These are phyloP conservation scores for Phaethornis superciliosus DNA, from an alignment of 2,113 vertebrate genomes.

Conservation along the genomic window DNA sequence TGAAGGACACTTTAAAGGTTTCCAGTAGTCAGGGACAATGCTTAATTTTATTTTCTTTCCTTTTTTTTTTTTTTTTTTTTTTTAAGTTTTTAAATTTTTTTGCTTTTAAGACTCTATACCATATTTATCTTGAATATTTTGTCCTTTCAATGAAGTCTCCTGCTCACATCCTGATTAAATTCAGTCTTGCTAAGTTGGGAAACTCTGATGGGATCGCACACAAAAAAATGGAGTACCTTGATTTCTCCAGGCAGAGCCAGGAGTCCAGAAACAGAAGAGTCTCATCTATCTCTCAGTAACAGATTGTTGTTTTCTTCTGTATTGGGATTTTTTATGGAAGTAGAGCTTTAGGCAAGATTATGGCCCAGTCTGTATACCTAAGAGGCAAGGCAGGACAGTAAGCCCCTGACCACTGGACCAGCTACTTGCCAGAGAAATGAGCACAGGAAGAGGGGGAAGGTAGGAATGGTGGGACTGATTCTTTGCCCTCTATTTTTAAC, in stretches of 20 bases:
- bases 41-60: neutral
- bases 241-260: neutral
- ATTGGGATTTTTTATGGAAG: neutral
- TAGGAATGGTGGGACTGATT: rapidly evolving
- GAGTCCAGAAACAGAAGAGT: neutral
- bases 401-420: neutral
- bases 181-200: neutral
- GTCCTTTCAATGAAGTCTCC: neutral
- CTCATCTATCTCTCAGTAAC: rapidly evolving
- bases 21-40: neutral
- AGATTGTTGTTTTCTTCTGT: neutral
- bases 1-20: neutral
- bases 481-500: neutral
- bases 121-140: neutral
- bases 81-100: neutral
- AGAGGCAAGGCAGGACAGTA: neutral
- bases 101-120: neutral
- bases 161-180: neutral
- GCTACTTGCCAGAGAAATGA: neutral
- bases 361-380: neutral
- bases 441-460: neutral
- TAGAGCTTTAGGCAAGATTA: neutral
- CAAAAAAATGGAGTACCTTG: neutral
- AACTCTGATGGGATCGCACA: neutral
- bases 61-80: too few relatives aligned